phyloP scores from a whole-genome alignment of 2,888 invertebrate species.

The Cosmorhoe ocellata region DNA sequence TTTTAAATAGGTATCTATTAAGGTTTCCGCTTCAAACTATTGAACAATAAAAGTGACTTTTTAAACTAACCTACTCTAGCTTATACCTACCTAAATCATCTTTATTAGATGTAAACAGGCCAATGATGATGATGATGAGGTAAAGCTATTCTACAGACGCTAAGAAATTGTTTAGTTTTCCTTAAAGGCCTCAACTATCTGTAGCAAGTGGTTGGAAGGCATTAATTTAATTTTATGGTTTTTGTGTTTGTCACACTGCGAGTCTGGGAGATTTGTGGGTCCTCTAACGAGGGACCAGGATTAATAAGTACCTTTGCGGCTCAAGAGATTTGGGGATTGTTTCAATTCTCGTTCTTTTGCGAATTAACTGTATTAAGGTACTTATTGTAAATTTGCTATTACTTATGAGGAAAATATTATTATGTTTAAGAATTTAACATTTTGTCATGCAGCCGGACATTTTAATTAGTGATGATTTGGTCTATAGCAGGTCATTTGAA shows the following conservation, averaged over 20 bases:
- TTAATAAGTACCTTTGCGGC: conserved; percentile 53
- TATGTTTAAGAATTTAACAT: too few species aligned
- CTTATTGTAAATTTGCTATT: not conserved
- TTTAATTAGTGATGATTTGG: too few species aligned
- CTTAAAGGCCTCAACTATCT: conserved; percentile 65
- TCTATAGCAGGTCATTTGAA: too few species aligned
- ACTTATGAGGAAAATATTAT: too few species aligned
- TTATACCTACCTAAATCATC: too few species aligned
- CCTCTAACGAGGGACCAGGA: conserved; percentile 63
- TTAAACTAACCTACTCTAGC: too few species aligned
- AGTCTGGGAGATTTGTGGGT: conserved; percentile 74
- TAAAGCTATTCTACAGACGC: conserved; percentile 4
- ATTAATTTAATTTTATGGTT: conserved; percentile 83
- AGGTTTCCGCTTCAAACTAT: too few species aligned
- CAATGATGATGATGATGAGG: too few species aligned
- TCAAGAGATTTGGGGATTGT: conserved; percentile 22
- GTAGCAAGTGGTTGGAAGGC: conserved; percentile 61
- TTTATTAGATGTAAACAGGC: too few species aligned
- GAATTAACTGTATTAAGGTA: not conserved
- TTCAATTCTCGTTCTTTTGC: conserved; percentile 25
- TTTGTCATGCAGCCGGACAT: too few species aligned
- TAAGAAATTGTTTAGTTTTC: conserved; percentile 52
- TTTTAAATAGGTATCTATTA: too few species aligned
- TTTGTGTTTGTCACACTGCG: conserved; percentile 80
- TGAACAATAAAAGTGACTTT: too few species aligned